Evolutionary conservation across 2,113 vertebrate genomes (phyloP).

Genomic region (Psilopogon haemacephalus): DNA sequence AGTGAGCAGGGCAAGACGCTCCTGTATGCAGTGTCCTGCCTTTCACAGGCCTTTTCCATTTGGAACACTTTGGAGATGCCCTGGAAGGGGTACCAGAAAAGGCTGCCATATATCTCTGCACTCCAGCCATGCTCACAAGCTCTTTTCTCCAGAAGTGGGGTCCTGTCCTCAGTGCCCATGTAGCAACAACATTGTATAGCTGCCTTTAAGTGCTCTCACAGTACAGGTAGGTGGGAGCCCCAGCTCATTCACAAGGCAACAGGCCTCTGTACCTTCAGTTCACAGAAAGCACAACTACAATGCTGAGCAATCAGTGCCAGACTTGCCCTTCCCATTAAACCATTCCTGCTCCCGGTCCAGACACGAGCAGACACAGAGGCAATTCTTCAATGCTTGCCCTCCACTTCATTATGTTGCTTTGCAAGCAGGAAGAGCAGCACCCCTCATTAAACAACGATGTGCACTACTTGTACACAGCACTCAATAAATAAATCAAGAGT

Average conservation of each 20-base stretch:
- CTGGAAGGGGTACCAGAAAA: background rate
- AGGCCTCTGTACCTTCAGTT: background rate
- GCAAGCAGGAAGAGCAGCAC: background rate
- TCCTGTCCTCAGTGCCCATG: background rate
- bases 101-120: fast-evolving
- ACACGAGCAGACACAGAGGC: background rate
- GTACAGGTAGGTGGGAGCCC: background rate
- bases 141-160: background rate
- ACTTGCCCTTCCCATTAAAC: background rate
- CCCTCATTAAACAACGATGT: slow-evolving; percentile 12
- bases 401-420: background rate
- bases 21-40: background rate
- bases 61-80: background rate
- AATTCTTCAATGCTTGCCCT: background rate
- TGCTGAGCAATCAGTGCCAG: background rate
- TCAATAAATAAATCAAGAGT: slow-evolving; percentile 47
- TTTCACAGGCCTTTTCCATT: background rate
- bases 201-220: background rate
- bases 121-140: background rate
- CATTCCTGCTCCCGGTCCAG: background rate
- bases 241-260: background rate
- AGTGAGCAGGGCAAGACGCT: background rate
- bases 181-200: fast-evolving
- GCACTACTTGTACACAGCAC: background rate
- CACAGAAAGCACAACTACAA: background rate